A percentile compares a stretch with the other conserved stretches of the same genome.
Conservation (phyloP, 2,797 vertebrate genomes). For the Mionectes olivaceus region DNA sequence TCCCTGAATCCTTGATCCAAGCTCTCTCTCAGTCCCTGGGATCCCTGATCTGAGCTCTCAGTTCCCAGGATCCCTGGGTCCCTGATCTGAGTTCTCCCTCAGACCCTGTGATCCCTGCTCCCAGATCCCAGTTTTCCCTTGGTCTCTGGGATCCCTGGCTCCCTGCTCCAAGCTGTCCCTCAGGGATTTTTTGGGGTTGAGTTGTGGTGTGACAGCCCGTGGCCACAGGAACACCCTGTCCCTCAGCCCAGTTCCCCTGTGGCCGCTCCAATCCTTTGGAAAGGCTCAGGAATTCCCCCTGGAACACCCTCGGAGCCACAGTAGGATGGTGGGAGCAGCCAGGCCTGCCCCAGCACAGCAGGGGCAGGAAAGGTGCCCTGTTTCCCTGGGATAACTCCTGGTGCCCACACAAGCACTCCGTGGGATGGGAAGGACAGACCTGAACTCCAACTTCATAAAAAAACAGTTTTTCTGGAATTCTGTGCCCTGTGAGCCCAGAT, state of each 20-base stretch:
- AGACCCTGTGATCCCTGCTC: too few species aligned
- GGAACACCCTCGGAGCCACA: not conserved
- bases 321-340: not conserved
- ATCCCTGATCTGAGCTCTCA: not conserved
- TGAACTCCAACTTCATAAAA: not conserved
- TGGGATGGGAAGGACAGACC: not conserved
- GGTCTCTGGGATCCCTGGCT: too few species aligned
- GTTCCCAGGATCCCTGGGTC: too few species aligned
- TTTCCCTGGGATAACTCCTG: not conserved
- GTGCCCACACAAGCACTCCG: not conserved
- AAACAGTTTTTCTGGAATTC: not conserved
- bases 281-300: not conserved
- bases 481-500: not conserved
- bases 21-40: too few species aligned
- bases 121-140: too few species aligned
- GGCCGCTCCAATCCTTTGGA: conserved; percentile 43
- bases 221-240: too few species aligned
- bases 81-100: too few species aligned
- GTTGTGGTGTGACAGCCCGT: not conserved
- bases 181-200: not conserved
- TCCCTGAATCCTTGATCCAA: too few species aligned
- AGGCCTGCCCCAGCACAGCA: not conserved
- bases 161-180: not conserved
- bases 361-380: not conserved
- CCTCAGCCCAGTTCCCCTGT: not conserved